Evolutionary conservation across 2,797 vertebrate genomes (phyloP), one percentile per base, ranked within the genome.

Genomic region (Enteromius unitaeniatus): DNA sequence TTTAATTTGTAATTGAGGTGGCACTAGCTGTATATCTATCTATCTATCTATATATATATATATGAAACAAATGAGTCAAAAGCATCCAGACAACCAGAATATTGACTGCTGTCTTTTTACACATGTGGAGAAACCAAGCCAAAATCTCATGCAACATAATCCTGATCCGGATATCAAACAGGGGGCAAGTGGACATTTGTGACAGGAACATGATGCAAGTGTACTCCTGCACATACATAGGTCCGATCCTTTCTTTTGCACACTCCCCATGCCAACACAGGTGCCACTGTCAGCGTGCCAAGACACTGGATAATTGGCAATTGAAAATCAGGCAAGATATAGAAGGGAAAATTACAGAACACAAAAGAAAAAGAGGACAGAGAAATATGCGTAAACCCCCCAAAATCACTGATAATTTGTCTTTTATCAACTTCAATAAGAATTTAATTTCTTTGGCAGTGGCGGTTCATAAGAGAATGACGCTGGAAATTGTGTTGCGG

Each of bases 401-500:
- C 19, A 6, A 92, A 92, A 93, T 87, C 19, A 88, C 82, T 79
- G 79, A 85, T 86, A 84, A 87, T 86, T 87, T 87, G 86, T 73
- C 83, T 88, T 92, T 91, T 89, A 88, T 92, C 89, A 87, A 87
- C 85, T 86, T 90, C 89, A 85, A 76, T 89, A 88, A 90, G 90
- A 91, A 92, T 94, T 91, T 87, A 92, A 93, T 93, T 92, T 92
- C 88, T 89, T 62, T 79, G 88, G 88, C 90, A 90, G 86, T 90
- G 86, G 89, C 87, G 85, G 78, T 78, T 89, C 86, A 86, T 91
- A 90, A 89, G 87, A 89, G 88, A 93, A 93, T 93, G 91, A 93
- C 91, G 88, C 88, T 91, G 92, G 89, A 93, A 95, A 93, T 91
- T 90, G 91, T 92, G 88, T 88, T 91, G 89, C 84, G 78, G 89